Base-by-base conservation (phyloP, 2,888 invertebrate species). In the Osmoderma eremita region DNA sequence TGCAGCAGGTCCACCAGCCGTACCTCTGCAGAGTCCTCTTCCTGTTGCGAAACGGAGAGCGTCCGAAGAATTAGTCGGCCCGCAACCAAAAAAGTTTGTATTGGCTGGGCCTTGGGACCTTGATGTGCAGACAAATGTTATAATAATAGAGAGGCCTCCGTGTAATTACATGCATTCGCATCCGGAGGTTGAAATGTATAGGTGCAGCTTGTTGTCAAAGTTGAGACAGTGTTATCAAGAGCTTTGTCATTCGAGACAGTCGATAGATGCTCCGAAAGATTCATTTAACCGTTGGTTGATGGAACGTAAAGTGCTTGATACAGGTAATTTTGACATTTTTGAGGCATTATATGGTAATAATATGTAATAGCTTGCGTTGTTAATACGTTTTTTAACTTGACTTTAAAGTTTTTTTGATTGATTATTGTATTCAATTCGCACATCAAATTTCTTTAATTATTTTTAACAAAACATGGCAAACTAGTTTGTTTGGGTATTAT, bases 281-380 rank as follows among this genome's bases (percentile, higher is more conserved):
- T 97, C 97, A 0, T 96, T 98, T 79, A 97, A 96, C 81, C 89
- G 94, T 53, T 98, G 98, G 98, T 82, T 98, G 63, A 92, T 98
- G 90, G 98, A 98, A 82, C 87, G 97, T 42, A 97, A 97, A 84
- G 93, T 96, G 0, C 88, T 91, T 73, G 95, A 96, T 79, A 90
- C 88, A 77, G 88, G 87, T 76, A 73, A 48, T 58, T 64, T 30
- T 30, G 2, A 5, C 1, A 8, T 30, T 30, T 30, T 1, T 30
- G 6, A 4, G 10, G 6, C 30, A 8, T 30, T 8, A 30, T 30
- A 24, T 4, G 24, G 24, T 24, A 5, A 24, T 24, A 30, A 30
- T 30, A 6, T 30, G 20, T 22, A 41, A 20, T 22, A 41, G 22
- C 20, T 22, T 20, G 4, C 12, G 42, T n/a, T n/a, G n/a, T n/a